Base-by-base conservation (phyloP, 1,140 invertebrate species). In the Drosophila grimshawi region DNA sequence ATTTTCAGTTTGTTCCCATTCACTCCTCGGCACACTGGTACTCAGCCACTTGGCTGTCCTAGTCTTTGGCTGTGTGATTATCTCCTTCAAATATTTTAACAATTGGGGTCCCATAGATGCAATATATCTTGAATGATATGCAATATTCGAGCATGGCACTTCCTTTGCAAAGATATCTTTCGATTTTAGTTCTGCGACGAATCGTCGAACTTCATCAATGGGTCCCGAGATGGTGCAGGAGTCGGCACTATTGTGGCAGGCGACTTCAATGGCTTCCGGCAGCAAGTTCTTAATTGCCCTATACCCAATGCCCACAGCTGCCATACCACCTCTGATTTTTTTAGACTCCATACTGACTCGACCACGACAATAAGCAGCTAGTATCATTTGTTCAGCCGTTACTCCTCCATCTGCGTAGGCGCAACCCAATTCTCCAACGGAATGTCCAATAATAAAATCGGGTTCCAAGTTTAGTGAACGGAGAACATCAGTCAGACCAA, bases 171-270 rank as follows among this genome's bases (percentile, higher is more conserved):
- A 98, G 29, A 98, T 94, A 2, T 95, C 95, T 75, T 97, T 94
- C 0, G 93, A 92, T 90, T 96, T 94, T 5, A 97, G 89, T 72
- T 96, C 93, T 3, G 93, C 94, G 0, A 97, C 95, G 90, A 97
- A 97, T 35, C 92, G 91, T 64, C 93, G 93, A 78, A 98, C 95
- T 37, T 94, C 94, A 35, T 95, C 95, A 41, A 94, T 94, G 3
- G 96, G 96, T 3, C 97, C 97, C 5, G 97, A 98, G 52, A 98
- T 95, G 0, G 97, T 98, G 32, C 97, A 96, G 37, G 96, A 97
- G 78, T 98, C 96, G 1, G 94, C 93, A 2, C 96, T 94, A 90
- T 98, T 98, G 92, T 97, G 97, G 92, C 97, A 98, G 10, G 97
- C 97, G 1, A 97, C 95, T 80, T 96, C 95, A 89, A 98, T 94